Conservation (phyloP, 2,888 invertebrate genomes). For the Chirona hameri region DNA sequence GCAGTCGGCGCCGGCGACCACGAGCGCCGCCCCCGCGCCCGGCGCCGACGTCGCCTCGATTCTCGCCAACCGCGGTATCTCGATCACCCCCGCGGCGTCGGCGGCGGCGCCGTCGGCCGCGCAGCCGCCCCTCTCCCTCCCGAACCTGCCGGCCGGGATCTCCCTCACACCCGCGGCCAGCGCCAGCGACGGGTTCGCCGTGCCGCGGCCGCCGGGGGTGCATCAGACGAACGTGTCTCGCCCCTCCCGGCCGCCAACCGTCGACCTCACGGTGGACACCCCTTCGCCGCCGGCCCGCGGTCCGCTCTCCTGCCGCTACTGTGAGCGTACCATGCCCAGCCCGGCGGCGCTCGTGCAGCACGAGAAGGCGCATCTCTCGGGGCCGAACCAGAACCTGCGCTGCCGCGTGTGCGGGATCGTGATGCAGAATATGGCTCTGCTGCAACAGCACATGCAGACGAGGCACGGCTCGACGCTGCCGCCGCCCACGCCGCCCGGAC, state of each 20-base stretch:
- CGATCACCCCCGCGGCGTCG: slow-evolving; percentile 60
- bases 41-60: slow-evolving; percentile 73
- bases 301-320: slow-evolving; percentile 38
- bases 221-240: slow-evolving; percentile 40
- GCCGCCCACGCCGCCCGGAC: slow-evolving; percentile 47
- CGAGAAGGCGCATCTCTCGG: slow-evolving; percentile 37
- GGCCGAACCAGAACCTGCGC: slow-evolving; percentile 36
- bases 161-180: slow-evolving; percentile 38
- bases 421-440: slow-evolving; percentile 51
- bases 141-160: slow-evolving; percentile 39
- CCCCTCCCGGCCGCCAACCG: slow-evolving; percentile 52
- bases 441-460: slow-evolving; percentile 52
- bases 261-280: slow-evolving; percentile 46
- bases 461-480: slow-evolving; percentile 53
- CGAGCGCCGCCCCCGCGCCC: slow-evolving; percentile 51
- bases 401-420: slow-evolving; percentile 52
- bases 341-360: slow-evolving; percentile 37
- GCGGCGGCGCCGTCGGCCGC: slow-evolving; percentile 34
- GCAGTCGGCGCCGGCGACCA: slow-evolving; percentile 31
- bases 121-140: slow-evolving; percentile 38
- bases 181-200: slow-evolving; percentile 40
- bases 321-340: slow-evolving; percentile 38
- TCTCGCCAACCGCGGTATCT: slow-evolving; percentile 70
- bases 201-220: slow-evolving; percentile 44
- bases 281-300: slow-evolving; percentile 34